phyloP scores from a whole-genome alignment of 2,797 vertebrate species.

The Mus caroli region DNA sequence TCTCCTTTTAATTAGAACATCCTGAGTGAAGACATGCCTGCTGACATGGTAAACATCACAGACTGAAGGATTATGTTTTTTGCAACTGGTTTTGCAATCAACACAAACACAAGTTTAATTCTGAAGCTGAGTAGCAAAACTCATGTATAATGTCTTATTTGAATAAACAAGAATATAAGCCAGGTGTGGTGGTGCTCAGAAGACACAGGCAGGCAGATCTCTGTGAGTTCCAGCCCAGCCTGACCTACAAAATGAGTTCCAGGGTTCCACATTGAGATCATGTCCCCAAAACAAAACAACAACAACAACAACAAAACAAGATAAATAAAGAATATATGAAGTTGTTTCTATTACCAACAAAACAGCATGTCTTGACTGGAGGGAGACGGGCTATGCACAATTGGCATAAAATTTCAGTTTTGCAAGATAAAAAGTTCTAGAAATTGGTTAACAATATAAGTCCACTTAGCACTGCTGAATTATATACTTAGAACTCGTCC shows the following conservation, averaged over 20 bases:
- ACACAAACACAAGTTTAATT: neutral
- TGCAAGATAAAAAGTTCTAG: neutral
- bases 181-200: too few species aligned
- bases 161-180: neutral
- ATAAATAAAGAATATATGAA: neutral
- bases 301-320: neutral
- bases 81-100: neutral
- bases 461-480: neutral
- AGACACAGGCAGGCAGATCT: neutral
- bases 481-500: neutral
- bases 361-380: neutral
- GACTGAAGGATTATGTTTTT: neutral
- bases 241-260: neutral
- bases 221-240: neutral
- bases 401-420: neutral
- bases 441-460: neutral
- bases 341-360: neutral
- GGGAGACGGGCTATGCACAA: neutral
- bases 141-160: neutral
- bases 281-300: neutral
- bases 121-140: neutral
- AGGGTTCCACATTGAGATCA: neutral
- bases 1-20: neutral
- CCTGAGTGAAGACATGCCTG: too few species aligned
- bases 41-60: neutral